These are phyloP conservation scores for Astreopora myriophthalma DNA, from an alignment of 64 coral and sea anemone species.

Conservation along the genomic window DNA sequence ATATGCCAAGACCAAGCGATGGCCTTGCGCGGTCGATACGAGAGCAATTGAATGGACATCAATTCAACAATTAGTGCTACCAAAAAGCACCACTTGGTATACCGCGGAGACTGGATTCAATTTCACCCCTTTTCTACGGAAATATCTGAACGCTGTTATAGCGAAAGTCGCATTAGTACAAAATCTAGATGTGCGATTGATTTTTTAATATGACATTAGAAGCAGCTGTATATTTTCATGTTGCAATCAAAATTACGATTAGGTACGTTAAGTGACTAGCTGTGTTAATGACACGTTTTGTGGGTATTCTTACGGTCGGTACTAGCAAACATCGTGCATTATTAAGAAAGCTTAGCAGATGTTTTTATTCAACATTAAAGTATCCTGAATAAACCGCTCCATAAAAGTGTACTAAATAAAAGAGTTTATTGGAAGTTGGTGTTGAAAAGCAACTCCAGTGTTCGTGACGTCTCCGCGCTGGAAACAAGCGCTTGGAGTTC, in stretches of 20 bases:
- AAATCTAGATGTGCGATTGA: neutral
- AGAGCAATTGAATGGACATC: neutral
- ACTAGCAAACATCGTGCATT: constrained; percentile 37
- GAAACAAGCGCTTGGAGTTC: neutral
- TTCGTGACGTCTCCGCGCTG: neutral
- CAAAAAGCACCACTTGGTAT: neutral
- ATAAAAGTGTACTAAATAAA: constrained; percentile 29
- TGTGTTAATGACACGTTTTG: neutral
- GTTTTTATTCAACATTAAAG: constrained; percentile 60
- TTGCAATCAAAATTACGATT: constrained; percentile 7
- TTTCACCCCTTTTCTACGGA: neutral
- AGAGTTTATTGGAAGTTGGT: constrained; percentile 31
- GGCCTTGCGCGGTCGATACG: neutral
- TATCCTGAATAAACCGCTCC: constrained; percentile 29
- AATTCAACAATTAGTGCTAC: neutral
- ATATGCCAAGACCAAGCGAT: neutral
- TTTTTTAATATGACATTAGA: neutral
- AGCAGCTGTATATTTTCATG: neutral
- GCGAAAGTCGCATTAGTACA: neutral
- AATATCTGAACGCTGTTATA: neutral
- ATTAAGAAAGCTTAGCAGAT: constrained; percentile 56
- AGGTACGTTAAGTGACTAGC: neutral
- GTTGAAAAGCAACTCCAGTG: neutral
- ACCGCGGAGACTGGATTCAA: neutral
- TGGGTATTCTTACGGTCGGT: constrained; percentile 15